phyloP scores from a whole-genome alignment of 2,797 vertebrate species.

The Chaenodraco wilsoni region DNA sequence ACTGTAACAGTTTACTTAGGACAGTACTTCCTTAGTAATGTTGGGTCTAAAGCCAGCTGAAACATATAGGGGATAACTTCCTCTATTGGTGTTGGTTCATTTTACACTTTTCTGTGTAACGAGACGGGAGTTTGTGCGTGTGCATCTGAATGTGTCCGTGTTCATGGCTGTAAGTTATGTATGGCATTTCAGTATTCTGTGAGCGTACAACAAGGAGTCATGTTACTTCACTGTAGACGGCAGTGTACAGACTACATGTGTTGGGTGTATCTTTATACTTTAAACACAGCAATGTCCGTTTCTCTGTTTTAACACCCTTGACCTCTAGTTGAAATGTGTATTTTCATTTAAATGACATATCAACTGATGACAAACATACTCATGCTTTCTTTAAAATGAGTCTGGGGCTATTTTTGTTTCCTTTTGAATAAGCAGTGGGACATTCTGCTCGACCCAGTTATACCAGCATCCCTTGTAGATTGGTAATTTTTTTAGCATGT shows the following conservation, averaged over 20 bases:
- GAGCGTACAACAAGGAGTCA: constrained; percentile 69
- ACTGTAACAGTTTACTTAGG: constrained; percentile 61
- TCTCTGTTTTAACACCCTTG: constrained; percentile 23
- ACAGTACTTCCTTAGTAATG: constrained; percentile 59
- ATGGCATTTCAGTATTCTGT: constrained; percentile 73
- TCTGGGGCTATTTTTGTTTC: constrained; percentile 59
- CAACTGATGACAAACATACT: neutral
- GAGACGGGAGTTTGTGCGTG: constrained; percentile 51
- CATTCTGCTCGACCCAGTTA: constrained; percentile 44
- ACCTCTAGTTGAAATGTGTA: constrained; percentile 13
- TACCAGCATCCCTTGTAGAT: constrained; percentile 47
- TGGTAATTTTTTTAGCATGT: constrained; percentile 62
- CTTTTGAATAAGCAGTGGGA: constrained; percentile 64
- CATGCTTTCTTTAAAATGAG: constrained; percentile 24
- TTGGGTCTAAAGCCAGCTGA: constrained; percentile 51
- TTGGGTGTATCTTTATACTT: constrained; percentile 46
- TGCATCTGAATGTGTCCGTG: constrained; percentile 57
- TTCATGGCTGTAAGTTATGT: constrained; percentile 66
- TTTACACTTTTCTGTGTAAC: constrained; percentile 78
- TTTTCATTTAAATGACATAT: constrained; percentile 11
- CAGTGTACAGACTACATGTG: constrained; percentile 51
- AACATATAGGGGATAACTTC: constrained; percentile 75
- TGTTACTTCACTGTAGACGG: constrained; percentile 66
- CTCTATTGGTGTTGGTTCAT: constrained; percentile 66
- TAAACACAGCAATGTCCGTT: constrained; percentile 37